Percentiles rank a stretch among this genome's conserved stretches.
These are phyloP conservation scores for Drosophila kanekoi DNA, from an alignment of 2,888 invertebrate genomes.

Conservation along the genomic window DNA sequence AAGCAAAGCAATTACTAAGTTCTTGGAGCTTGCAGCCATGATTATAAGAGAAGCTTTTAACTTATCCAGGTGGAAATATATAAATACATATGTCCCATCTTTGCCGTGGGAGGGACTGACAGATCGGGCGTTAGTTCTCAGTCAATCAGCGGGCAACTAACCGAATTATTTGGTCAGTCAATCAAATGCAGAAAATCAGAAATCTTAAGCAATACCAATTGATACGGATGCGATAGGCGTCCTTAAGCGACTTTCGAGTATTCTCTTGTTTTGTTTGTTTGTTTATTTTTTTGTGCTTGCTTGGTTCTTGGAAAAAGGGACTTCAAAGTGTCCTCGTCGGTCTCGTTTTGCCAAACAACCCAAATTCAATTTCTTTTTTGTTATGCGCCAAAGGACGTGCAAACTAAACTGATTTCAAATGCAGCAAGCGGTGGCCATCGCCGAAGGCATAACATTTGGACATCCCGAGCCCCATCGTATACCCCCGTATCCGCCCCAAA, in stretches of 20 bases:
- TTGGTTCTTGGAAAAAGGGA: constrained; percentile 38
- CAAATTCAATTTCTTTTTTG: constrained; percentile 71
- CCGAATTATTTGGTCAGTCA: constrained; percentile 53
- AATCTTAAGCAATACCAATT: constrained; percentile 32
- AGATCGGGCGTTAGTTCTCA: constrained; percentile 46
- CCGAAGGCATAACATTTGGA: constrained; percentile 54
- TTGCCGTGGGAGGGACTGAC: neutral
- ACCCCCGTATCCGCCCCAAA: neutral
- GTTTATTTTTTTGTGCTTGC: constrained; percentile 21
- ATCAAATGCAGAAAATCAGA: constrained; percentile 54
- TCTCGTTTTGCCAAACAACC: constrained; percentile 36
- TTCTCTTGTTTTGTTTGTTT: constrained; percentile 32
- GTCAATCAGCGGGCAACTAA: constrained; percentile 50
- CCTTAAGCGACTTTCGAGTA: constrained; percentile 43
- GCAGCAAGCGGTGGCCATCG: constrained; percentile 68
- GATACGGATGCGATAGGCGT: constrained; percentile 25
- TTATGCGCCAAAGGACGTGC: constrained; percentile 73
- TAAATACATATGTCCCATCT: too few species aligned
- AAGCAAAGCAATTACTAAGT: neutral
- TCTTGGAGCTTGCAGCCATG: constrained; percentile 27
- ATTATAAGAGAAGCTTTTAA: constrained; percentile 67
- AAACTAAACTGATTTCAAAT: constrained; percentile 79
- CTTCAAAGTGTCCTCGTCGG: constrained; percentile 45
- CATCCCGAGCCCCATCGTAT: constrained; percentile 18
- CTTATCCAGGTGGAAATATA: constrained; percentile 11